Evolutionary conservation across 2,113 vertebrate species (phyloP), one percentile per base, ranked within the genome.

Genomic region (Cephalopterus ornatus): DNA sequence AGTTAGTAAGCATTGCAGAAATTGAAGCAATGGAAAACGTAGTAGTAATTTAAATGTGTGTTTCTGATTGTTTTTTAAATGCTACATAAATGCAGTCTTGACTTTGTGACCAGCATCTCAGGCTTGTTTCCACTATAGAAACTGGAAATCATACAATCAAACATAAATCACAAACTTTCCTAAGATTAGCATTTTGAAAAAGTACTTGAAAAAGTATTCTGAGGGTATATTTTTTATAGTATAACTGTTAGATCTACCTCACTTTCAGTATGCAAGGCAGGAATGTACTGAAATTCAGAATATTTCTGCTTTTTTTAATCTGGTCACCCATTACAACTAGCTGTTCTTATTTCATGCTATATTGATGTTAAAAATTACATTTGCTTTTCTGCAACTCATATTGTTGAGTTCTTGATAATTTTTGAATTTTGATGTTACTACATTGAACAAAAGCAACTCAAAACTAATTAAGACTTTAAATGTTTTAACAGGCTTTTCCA

Each of bases 401-500:
- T 24, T 87, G 76, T 42, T 50, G 21, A 13, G 12, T 68, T 83
- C 12, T 73, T 41, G 42, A 17, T 33, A 66, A 1, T 56, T 82
- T 84, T 63, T 10, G 22, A 32, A 21, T 58, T 55, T 91, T 27
- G 10, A 28, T 52, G 12, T 39, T 53, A 20, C n/a, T 8, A 12
- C 22, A 66, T 77, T 92, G 62, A 63, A 66, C 59, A 59, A 81
- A 91, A 76, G 3, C 32, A 58, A 3, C 9, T 88, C 42, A 92
- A 47, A 95, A 19, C 16, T 86, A 92, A 90, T 27, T 39, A 55
- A 21, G n/a, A 58, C 52, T 82, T 89, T 33, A 55, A 89, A 73
- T 67, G 19, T 68, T 96, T 96, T 94, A 85, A 21, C 96, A 99
- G 99, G 94, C 98, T 99, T 92, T 99, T 99, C 94, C 98, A 98